A percentile compares a stretch with the other conserved stretches of the same genome.
Conservation (phyloP, 2,888 invertebrate genomes). For the Agelastica alni region DNA sequence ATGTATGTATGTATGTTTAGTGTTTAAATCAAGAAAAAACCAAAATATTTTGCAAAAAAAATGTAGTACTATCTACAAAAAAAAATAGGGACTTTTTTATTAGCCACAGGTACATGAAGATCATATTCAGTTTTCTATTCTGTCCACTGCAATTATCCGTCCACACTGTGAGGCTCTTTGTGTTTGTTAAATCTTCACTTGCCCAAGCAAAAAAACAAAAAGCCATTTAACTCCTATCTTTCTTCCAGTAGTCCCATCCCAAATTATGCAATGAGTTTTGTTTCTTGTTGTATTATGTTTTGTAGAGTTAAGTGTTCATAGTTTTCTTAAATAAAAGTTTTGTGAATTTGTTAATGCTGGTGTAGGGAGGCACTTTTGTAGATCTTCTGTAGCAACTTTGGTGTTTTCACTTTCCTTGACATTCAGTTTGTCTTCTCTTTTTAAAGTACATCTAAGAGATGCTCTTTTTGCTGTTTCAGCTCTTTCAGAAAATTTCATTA, state of each 20-base stretch:
- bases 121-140: not conserved
- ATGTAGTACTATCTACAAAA: no score
- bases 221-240: not conserved
- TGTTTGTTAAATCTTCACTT: not conserved
- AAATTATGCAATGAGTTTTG: conserved; percentile 23
- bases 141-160: not conserved
- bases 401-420: conserved; percentile 11
- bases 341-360: conserved; percentile 18
- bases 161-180: not conserved
- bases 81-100: no score
- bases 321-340: conserved; percentile 24
- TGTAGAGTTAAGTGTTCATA: conserved; percentile 11
- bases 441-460: not conserved
- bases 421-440: not conserved
- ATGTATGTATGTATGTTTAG: no score
- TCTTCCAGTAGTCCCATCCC: conserved; percentile 33
- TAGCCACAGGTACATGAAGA: not conserved
- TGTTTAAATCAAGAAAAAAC: no score
- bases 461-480: no score
- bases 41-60: no score
- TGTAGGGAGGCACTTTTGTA: conserved; percentile 35
- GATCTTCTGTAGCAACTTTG: conserved; percentile 24
- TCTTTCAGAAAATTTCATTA: no score
- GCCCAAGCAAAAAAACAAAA: not conserved
- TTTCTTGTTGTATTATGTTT: conserved; percentile 27